A percentile compares a stretch with the other conserved stretches of the same genome.
Evolutionary conservation across 2,888 invertebrate genomes (phyloP).

Genomic region (Caenorhabditis sp.): DNA sequence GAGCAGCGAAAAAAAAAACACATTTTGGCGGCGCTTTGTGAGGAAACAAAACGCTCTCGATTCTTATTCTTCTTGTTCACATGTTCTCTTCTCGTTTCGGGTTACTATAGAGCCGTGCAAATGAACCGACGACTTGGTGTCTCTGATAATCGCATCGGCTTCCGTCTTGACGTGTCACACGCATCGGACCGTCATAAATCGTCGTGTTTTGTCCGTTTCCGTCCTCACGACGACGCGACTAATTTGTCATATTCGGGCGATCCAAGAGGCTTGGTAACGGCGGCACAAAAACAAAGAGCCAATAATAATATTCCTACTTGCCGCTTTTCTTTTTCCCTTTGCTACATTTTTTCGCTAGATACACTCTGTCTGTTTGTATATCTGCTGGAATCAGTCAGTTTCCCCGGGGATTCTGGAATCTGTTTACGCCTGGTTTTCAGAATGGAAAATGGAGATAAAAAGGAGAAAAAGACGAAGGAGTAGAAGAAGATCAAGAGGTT

Average conservation of each 20-base stretch:
- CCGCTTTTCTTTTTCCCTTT: not conserved
- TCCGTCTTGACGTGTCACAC: too few species aligned
- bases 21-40: not conserved
- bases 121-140: too few species aligned
- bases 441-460: too few species aligned
- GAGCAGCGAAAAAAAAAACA: not conserved
- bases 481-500: too few species aligned
- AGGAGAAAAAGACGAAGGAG: too few species aligned
- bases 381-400: too few species aligned
- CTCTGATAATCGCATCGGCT: too few species aligned
- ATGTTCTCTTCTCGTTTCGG: not conserved
- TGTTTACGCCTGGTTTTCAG: too few species aligned
- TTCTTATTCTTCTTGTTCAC: not conserved
- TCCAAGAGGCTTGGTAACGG: not conserved
- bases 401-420: too few species aligned
- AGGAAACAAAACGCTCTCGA: not conserved
- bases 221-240: constrained; percentile 21
- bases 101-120: not conserved
- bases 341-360: too few species aligned
- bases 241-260: constrained; percentile 34
- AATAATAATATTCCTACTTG: constrained; percentile 13
- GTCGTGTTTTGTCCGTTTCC: constrained; percentile 12
- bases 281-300: constrained; percentile 18
- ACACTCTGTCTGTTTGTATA: too few species aligned
- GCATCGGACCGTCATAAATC: constrained; percentile 22